Percentiles rank a stretch among this genome's conserved stretches.
Evolutionary conservation across 2,797 vertebrate genomes (phyloP).

Genomic region (Thripadectes ignobilis): DNA sequence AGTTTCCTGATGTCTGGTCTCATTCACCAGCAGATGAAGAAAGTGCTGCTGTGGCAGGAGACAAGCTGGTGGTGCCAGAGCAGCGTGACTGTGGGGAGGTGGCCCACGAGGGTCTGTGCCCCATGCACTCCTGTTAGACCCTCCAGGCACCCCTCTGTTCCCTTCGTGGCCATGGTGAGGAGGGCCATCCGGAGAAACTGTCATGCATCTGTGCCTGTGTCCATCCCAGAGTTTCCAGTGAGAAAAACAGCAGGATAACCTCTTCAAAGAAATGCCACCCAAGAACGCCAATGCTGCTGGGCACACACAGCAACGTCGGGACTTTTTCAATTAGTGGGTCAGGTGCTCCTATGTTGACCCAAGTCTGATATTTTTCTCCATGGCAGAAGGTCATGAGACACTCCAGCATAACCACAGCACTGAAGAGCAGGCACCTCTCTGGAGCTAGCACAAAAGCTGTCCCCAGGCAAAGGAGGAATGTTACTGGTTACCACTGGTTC

Average conservation of each 20-base stretch:
- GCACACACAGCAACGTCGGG: neutral
- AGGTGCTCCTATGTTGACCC: neutral
- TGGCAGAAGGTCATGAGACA: neutral
- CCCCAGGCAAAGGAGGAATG: neutral
- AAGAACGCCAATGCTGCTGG: neutral
- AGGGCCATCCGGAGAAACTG: neutral
- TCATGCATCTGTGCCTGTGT: rapidly evolving
- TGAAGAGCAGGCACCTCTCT: neutral
- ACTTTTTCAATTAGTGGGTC: neutral
- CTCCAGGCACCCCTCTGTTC: neutral
- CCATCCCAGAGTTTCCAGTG: neutral
- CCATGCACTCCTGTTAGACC: rapidly evolving
- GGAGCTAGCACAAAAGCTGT: neutral
- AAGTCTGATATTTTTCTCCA: neutral
- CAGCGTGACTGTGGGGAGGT: rapidly evolving
- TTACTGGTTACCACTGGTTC: neutral
- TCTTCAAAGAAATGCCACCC: neutral
- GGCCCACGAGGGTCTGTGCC: rapidly evolving
- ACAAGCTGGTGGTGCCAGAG: neutral
- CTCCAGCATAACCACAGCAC: neutral
- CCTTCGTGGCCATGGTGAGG: rapidly evolving
- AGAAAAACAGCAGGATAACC: neutral
- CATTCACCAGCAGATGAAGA: neutral
- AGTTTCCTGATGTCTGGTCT: neutral
- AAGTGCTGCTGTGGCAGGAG: neutral